A percentile compares a stretch with the other conserved stretches of the same genome.
phyloP scores from a whole-genome alignment of 2,113 vertebrate species.

The Pollachius pollachius region DNA sequence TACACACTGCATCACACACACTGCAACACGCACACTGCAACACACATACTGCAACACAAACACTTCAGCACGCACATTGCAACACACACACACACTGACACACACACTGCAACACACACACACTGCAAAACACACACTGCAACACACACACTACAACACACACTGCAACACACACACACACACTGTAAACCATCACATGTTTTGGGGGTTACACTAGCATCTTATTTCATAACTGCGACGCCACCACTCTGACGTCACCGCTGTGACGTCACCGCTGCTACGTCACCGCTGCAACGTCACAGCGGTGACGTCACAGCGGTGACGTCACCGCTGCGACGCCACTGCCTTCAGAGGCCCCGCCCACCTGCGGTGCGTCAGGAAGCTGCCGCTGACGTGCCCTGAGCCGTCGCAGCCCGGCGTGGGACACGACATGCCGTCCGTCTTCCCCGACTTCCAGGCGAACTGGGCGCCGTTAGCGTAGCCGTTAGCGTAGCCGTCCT shows the following conservation, averaged over 20 bases:
- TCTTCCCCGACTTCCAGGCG: conserved; percentile 96
- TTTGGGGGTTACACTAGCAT: background rate
- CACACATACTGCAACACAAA: background rate
- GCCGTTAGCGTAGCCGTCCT: conserved; percentile 85
- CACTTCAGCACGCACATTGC: background rate
- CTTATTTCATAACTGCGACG: background rate
- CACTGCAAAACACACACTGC: background rate
- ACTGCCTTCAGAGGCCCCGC: background rate
- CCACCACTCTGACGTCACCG: background rate
- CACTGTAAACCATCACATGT: background rate
- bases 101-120: background rate
- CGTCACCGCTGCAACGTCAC: background rate
- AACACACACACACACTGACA: background rate
- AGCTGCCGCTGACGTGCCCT: conserved; percentile 96
- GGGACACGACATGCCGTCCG: conserved; percentile 95
- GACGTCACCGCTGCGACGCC: background rate
- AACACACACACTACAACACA: background rate
- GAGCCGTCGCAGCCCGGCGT: conserved; percentile 96
- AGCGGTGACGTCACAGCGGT: background rate
- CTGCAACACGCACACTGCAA: too few species aligned
- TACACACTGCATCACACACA: too few species aligned
- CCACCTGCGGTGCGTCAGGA: conserved; percentile 95
- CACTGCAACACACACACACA: background rate
- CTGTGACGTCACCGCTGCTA: background rate
- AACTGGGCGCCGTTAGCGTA: conserved; percentile 86